Conservation (phyloP, 2,797 vertebrate species). For the Adrianichthys oophorus region DNA sequence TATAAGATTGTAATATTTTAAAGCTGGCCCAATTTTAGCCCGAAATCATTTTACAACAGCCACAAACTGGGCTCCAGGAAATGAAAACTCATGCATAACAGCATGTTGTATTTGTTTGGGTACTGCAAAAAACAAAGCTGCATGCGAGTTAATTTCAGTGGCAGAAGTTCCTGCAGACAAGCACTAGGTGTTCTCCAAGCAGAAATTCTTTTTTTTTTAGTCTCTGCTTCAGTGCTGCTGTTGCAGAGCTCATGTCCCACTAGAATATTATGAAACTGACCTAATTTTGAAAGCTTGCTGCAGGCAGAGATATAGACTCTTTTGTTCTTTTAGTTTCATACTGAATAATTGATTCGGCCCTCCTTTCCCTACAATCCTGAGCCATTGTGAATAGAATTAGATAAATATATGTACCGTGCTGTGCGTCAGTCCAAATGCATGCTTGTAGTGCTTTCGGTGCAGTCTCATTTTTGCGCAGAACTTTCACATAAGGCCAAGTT, state of each 20-base stretch:
- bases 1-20: too few relatives aligned
- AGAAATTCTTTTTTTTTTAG: slow-evolving; percentile 34
- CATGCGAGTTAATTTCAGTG: too few relatives aligned
- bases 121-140: background rate
- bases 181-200: slow-evolving; percentile 37
- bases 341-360: slow-evolving; percentile 77
- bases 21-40: too few relatives aligned
- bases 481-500: too few relatives aligned
- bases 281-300: slow-evolving; percentile 68
- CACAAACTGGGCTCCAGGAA: too few relatives aligned
- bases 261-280: slow-evolving; percentile 75
- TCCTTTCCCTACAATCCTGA: slow-evolving; percentile 58
- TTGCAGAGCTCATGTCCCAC: slow-evolving; percentile 61
- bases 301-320: slow-evolving; percentile 66
- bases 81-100: too few relatives aligned
- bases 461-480: too few relatives aligned
- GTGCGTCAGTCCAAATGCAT: slow-evolving; percentile 63
- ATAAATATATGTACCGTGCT: slow-evolving; percentile 63
- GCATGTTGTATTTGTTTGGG: too few relatives aligned
- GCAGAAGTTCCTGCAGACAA: slow-evolving; percentile 10
- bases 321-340: slow-evolving; percentile 74
- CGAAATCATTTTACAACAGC: too few relatives aligned
- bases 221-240: slow-evolving; percentile 47
- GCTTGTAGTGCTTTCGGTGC: slow-evolving; percentile 16
- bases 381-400: slow-evolving; percentile 65